Percentiles rank a stretch among this genome's conserved stretches.
Evolutionary conservation across 2,113 vertebrate genomes (phyloP).

Genomic region (Aspiorhynchus laticeps): DNA sequence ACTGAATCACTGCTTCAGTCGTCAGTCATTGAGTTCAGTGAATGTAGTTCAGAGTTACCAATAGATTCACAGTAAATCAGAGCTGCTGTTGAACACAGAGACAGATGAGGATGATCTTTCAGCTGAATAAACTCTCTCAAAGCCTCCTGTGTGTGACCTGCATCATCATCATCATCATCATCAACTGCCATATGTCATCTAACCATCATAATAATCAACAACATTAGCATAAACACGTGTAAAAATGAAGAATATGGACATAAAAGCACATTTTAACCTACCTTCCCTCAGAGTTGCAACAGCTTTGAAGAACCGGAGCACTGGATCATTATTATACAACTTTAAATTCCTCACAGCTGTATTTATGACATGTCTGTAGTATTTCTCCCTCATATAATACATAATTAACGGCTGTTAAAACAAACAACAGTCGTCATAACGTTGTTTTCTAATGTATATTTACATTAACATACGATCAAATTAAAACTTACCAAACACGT

Average conservation of each 20-base stretch:
- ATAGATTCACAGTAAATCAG: constrained; percentile 67
- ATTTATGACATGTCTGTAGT: constrained; percentile 66
- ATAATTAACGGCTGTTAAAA: constrained; percentile 57
- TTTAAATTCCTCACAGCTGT: constrained; percentile 55
- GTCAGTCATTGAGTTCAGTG: background rate
- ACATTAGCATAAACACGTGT: background rate
- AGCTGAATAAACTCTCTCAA: constrained; percentile 68
- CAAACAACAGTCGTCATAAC: background rate
- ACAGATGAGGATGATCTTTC: constrained; percentile 62
- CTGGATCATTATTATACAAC: constrained; percentile 55
- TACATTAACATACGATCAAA: background rate
- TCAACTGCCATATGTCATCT: background rate
- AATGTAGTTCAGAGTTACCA: constrained; percentile 53
- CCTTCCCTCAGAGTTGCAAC: constrained; percentile 64
- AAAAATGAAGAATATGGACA: background rate
- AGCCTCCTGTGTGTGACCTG: constrained; percentile 74
- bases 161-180: background rate
- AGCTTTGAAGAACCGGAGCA: constrained; percentile 68
- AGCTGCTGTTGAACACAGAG: constrained; percentile 69
- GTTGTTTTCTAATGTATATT: background rate
- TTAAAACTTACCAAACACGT: constrained; percentile 57
- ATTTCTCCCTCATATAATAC: constrained; percentile 66
- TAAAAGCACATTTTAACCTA: background rate
- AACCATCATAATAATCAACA: no score
- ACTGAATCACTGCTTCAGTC: background rate